Evolutionary conservation across 1,140 invertebrate species (phyloP).

Genomic region (Homarus americanus): DNA sequence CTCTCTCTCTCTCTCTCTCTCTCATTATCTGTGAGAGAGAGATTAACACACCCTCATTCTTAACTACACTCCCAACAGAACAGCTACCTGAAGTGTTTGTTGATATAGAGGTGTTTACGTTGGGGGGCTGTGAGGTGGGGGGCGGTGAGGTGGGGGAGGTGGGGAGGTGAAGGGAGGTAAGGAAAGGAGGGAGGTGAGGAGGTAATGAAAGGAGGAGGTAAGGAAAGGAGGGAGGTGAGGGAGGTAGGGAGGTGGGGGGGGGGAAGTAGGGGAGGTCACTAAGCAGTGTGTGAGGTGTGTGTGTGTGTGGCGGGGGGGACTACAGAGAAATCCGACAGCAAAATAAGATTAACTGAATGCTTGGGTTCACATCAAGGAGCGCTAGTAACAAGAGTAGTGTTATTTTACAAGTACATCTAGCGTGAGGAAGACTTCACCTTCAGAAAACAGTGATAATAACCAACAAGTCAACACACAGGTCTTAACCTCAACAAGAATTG

Average conservation of each 20-base stretch:
- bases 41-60: neutral
- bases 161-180: neutral
- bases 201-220: neutral
- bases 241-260: neutral
- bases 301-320: neutral
- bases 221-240: neutral
- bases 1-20: constrained; percentile 19
- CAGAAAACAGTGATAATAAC: no score
- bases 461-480: no score
- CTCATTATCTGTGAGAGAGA: neutral
- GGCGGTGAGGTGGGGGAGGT: neutral
- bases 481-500: no score
- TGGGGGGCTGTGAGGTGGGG: no score
- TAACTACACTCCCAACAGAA: neutral
- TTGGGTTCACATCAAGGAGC: no score
- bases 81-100: no score
- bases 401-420: no score
- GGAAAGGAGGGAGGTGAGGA: neutral
- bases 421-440: no score
- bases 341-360: no score
- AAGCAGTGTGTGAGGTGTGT: neutral
- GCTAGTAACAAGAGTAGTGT: no score
- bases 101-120: neutral
- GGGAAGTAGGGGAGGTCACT: neutral
- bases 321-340: neutral